These are phyloP conservation scores for Bombus polaris DNA, from an alignment of 1,140 invertebrate genomes.

Conservation along the genomic window DNA sequence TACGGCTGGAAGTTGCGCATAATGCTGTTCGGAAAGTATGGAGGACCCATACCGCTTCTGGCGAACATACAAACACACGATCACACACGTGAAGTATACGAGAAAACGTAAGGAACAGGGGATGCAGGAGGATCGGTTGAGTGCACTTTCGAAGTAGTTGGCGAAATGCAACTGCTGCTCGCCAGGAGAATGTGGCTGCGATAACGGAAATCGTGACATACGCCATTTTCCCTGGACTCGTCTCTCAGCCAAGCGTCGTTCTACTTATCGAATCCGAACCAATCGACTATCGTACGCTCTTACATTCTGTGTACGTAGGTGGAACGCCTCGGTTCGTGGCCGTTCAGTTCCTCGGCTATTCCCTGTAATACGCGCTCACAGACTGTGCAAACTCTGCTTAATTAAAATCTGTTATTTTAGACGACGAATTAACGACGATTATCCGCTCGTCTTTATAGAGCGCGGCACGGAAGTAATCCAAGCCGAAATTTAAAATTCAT, in stretches of 20 bases:
- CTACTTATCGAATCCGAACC: conserved; percentile 57
- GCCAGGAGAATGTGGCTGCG: conserved; percentile 41
- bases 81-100: not conserved
- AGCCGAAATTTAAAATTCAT: not conserved
- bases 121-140: conserved; percentile 35
- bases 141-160: conserved; percentile 63
- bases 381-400: conserved; percentile 20
- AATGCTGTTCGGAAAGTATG: conserved; percentile 36
- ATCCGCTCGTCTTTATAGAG: not conserved
- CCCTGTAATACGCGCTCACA: not conserved
- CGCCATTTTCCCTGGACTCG: conserved; percentile 49
- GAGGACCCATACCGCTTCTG: not conserved
- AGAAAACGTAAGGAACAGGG: not conserved
- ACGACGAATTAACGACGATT: conserved; percentile 17
- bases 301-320: conserved; percentile 12
- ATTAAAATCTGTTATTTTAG: conserved; percentile 36
- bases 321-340: conserved; percentile 1
- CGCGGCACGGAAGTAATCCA: too few species aligned
- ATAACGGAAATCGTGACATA: conserved; percentile 64
- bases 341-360: not conserved
- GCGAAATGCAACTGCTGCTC: conserved; percentile 50
- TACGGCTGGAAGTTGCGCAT: conserved; percentile 60
- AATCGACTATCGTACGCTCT: conserved; percentile 29
- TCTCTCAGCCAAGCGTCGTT: not conserved
- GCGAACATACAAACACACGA: not conserved